These are phyloP conservation scores for Mormyrus proboscirostris DNA, from an alignment of 2,797 vertebrate genomes.

Conservation along the genomic window DNA sequence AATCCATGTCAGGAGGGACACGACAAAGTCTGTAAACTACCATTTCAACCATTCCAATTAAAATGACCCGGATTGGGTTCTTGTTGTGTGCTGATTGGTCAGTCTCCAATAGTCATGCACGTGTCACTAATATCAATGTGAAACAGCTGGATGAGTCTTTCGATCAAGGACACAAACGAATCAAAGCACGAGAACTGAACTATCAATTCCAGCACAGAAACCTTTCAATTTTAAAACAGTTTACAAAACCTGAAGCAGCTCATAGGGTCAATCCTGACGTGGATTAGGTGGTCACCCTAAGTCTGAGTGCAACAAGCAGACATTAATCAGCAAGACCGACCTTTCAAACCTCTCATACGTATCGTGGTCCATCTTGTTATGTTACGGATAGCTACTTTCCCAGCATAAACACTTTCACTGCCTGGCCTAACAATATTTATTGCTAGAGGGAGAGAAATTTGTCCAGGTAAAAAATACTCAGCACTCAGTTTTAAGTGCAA, in stretches of 20 bases:
- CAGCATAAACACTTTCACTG: not conserved
- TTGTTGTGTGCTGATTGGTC: not conserved
- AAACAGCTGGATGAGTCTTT: not conserved
- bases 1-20: not conserved
- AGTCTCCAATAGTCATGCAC: not conserved
- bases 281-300: not conserved
- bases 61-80: not conserved
- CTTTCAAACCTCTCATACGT: not conserved
- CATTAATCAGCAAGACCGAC: not conserved
- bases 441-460: not conserved
- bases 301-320: not conserved
- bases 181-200: not conserved
- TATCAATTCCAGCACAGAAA: not conserved
- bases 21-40: not conserved
- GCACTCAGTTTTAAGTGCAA: not conserved
- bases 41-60: not conserved
- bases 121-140: not conserved
- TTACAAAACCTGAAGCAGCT: not conserved
- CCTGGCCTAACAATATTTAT: not conserved
- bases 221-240: not conserved
- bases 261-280: not conserved
- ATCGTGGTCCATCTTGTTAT: not conserved
- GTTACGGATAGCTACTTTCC: not conserved
- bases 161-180: not conserved
- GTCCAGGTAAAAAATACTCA: not conserved